These are phyloP conservation scores for Aphaenogaster ashmeadi DNA, from an alignment of 1,140 invertebrate genomes.

Conservation along the genomic window DNA sequence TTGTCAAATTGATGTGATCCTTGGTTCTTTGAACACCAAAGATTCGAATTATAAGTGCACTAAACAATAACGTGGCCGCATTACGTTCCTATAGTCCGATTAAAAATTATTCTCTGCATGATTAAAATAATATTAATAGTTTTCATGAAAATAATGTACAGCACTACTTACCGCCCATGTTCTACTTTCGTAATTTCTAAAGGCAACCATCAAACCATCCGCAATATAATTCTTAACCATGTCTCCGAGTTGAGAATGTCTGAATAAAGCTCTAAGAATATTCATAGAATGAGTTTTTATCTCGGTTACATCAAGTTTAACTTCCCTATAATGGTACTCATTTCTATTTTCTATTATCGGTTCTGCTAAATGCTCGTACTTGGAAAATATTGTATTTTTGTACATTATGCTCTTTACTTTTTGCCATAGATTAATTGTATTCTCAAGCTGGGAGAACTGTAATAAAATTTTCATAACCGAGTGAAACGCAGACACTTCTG, in stretches of 20 bases:
- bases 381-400: constrained; percentile 74
- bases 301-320: constrained; percentile 81
- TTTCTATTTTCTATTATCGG: constrained; percentile 57
- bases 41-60: constrained; percentile 94
- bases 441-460: constrained; percentile 77
- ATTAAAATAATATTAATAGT: constrained; percentile 23
- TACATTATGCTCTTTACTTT: constrained; percentile 75
- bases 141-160: constrained; percentile 30
- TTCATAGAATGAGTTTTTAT: constrained; percentile 94
- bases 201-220: constrained; percentile 91
- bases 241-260: constrained; percentile 92
- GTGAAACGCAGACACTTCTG: constrained; percentile 89
- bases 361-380: constrained; percentile 57
- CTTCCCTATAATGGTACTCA: neutral
- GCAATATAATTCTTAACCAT: constrained; percentile 91
- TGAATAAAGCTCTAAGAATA: constrained; percentile 93
- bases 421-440: constrained; percentile 65
- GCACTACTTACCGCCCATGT: constrained; percentile 92
- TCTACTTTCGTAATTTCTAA: constrained; percentile 91
- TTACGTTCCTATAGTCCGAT: constrained; percentile 91
- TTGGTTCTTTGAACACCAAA: constrained; percentile 95
- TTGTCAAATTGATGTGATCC: constrained; percentile 91
- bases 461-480: constrained; percentile 88
- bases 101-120: constrained; percentile 29
- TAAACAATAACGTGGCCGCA: constrained; percentile 94